Base-by-base conservation (phyloP, 1,140 invertebrate genomes). In the Trachymyrmex septentrionalis region DNA sequence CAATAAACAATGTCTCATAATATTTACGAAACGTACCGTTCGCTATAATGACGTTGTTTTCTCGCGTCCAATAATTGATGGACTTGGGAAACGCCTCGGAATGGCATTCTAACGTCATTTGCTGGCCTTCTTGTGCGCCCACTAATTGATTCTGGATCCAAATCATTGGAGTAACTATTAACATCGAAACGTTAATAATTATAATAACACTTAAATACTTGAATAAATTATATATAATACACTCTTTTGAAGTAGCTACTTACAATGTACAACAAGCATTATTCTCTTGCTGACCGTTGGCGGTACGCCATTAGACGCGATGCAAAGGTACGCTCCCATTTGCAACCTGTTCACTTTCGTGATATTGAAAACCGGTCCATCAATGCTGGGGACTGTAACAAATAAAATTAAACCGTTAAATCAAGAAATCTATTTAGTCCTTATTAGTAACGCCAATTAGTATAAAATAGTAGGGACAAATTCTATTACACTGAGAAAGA, bases 241-340 rank as follows among this genome's bases (percentile, higher is more conserved):
- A 57, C 6, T 24, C 6, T 27, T 2, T 0, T 12, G 5, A 16
- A 0, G 50, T 75, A 34, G 75, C 44, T 92, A 96, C 98, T 97
- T 96, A 98, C 98, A 99, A 92, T 98, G 98, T 64, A 98, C 97
- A 89, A 98, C 97, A 86, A 99, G 96, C 95, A 97, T 97, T 89
- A 99, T 97, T 92, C 98, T 96, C 95, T 98, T 98, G 95, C 97
- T 98, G 91, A 98, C 97, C 6, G 97, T 97, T 21, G 98, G 98
- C 50, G 98, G 98, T 2, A 98, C 97, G 19, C 97, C 97, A 92
- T 98, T 98, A 44, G 96, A 96, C 38, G 98, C 98, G 87, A 99
- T 98, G 95, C 98, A 99, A 27, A 99, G 95, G 94, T 98, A 98
- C 24, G 98, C 97, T 59, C 98, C 98, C 98, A 99, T 99, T 92